Evolutionary conservation across 2,797 vertebrate species (phyloP).

Genomic region (Lophotriccus pileatus): DNA sequence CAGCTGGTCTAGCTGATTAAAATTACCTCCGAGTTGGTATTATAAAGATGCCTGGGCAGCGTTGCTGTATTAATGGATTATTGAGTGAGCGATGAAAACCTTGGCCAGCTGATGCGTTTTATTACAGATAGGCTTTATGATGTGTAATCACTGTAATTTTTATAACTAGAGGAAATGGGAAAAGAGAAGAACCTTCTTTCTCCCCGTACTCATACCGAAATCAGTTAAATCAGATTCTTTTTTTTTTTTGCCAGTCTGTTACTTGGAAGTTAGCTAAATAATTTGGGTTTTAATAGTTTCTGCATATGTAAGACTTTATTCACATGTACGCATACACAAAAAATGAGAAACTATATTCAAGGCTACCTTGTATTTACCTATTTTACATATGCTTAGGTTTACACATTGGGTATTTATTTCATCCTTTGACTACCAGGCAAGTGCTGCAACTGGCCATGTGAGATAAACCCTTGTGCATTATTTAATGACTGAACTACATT

Average conservation of each 20-base stretch:
- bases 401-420: conserved; percentile 25
- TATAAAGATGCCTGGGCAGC: conserved; percentile 88
- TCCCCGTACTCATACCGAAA: conserved; percentile 51
- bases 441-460: conserved; percentile 12
- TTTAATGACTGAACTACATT: conserved; percentile 59
- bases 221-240: conserved; percentile 68
- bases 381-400: conserved; percentile 13
- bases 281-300: conserved; percentile 49
- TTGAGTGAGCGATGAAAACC: conserved; percentile 89
- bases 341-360: conserved; percentile 6
- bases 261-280: conserved; percentile 60
- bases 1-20: conserved; percentile 90
- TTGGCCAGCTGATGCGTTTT: conserved; percentile 89
- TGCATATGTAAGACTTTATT: not conserved
- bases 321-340: conserved; percentile 10
- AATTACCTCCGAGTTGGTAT: conserved; percentile 88
- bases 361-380: not conserved
- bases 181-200: conserved; percentile 67
- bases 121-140: conserved; percentile 88
- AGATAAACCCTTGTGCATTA: conserved; percentile 56
- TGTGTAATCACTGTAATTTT: conserved; percentile 88
- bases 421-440: conserved; percentile 25
- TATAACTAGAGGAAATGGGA: conserved; percentile 81
- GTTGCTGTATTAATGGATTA: conserved; percentile 89
- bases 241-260: conserved; percentile 50